Evolutionary conservation across 92 coral and sea anemone species (phyloP), one percentile per base, ranked within the genome.

Genomic region (Heteractis magnifica): DNA sequence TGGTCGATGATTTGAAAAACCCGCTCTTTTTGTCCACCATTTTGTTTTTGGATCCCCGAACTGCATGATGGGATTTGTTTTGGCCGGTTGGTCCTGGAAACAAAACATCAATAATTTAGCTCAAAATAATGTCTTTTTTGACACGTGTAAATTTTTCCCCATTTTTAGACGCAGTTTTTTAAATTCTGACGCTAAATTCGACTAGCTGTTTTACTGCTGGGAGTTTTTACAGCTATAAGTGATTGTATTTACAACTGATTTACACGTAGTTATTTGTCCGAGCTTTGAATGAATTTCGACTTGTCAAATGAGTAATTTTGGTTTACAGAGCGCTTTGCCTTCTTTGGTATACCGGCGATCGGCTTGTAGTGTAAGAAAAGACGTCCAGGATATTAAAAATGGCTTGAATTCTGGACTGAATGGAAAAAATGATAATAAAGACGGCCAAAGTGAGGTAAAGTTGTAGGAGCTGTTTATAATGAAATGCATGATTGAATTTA

Each of bases 11-110:
- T 82, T 82, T 74, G 79, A 82, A 82, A 72, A 72, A 9, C 19
- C 79, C 79, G 86, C 86, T 16, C 73, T 56, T 73, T 78, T 58
- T 62, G 84, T 81, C 84, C 77, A 81, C 84, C 84, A 81, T 81
- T 59, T 81, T 81, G 84, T 49, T 68, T 81, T 79, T 0, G 52
- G 23, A 56, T 14, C 6, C 49, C 56, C 19, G 26, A 49, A 21
- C 26, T 58, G 51, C 75, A 65, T 6, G 23, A 65, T 58, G 56
- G 49, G 71, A 21, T 59, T 56, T 56, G 73, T n/a, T 11, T 79
- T 50, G 73, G 50, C 15, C 53, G 83, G 75, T 49, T 49, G 49
- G 75, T 49, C 52, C 84, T 81, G 84, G 84, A 65, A 50, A 81
- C 77, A 14, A 60, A 60, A 34, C 44, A 34, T 34, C 44, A 34